Evolutionary conservation across 2,113 vertebrate species (phyloP).

Genomic region (Nannobrachium achirus): DNA sequence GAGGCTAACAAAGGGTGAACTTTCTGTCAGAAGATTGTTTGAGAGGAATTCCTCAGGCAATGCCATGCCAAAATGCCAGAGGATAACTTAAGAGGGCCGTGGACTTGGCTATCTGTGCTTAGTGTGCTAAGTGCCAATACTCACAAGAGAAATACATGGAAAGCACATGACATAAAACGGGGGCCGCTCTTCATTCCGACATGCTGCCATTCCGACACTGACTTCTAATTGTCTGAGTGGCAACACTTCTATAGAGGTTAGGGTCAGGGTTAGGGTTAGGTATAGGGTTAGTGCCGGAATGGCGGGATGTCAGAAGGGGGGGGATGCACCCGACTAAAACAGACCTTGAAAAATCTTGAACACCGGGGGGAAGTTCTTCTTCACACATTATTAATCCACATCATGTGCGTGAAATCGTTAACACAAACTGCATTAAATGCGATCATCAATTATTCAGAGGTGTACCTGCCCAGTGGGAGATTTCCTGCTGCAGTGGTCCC

Average conservation of each 20-base stretch:
- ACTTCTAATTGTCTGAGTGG: too few species aligned
- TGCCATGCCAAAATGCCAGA: not conserved
- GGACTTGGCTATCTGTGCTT: not conserved
- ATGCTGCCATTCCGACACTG: too few species aligned
- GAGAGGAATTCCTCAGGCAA: not conserved
- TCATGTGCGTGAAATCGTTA: constrained; percentile 36
- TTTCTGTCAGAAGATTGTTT: not conserved
- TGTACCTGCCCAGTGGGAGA: constrained; percentile 70
- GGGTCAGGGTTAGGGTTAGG: too few species aligned
- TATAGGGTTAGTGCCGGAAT: too few species aligned
- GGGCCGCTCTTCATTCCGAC: too few species aligned
- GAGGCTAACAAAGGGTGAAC: too few species aligned
- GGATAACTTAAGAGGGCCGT: not conserved
- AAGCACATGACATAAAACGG: too few species aligned
- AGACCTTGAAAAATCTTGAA: not conserved
- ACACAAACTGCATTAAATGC: constrained; percentile 58
- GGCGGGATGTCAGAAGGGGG: too few species aligned
- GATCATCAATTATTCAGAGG: constrained; percentile 75
- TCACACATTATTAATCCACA: constrained; percentile 20
- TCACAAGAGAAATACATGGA: too few species aligned
- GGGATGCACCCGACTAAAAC: too few species aligned
- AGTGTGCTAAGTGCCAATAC: not conserved
- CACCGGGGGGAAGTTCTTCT: not conserved
- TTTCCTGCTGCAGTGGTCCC: constrained; percentile 64
- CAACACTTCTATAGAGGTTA: too few species aligned